These are phyloP conservation scores for Stomatorhinus ivindoensis DNA, from an alignment of 2,113 vertebrate species.

Conservation along the genomic window DNA sequence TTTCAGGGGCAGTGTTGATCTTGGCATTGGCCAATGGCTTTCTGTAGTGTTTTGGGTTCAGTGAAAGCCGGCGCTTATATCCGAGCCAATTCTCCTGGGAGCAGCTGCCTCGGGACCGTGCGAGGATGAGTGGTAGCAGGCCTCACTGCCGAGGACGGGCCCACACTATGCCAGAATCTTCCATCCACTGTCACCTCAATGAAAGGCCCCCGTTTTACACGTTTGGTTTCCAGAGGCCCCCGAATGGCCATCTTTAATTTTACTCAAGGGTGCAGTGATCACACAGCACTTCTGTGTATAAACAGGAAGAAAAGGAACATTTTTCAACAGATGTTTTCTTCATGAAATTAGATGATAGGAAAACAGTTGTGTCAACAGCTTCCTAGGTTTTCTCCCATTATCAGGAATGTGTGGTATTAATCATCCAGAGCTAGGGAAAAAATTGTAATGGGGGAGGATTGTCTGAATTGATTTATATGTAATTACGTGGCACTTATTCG, in stretches of 20 bases:
- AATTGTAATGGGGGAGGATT: not conserved
- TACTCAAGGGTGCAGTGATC: not conserved
- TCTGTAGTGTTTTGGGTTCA: conserved; percentile 12
- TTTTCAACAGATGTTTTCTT: not conserved
- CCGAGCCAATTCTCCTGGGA: not conserved
- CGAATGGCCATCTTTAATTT: not conserved
- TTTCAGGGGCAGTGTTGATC: conserved; percentile 2
- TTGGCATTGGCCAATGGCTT: not conserved
- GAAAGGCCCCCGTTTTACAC: not conserved
- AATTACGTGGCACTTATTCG: not conserved
- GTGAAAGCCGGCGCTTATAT: not conserved
- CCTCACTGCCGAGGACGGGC: not conserved
- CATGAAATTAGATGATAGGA: not conserved
- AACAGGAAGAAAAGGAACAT: not conserved
- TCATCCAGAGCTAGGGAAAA: not conserved
- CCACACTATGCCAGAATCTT: not conserved
- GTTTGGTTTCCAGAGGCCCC: not conserved
- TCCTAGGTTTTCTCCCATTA: not conserved
- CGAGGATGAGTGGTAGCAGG: not conserved
- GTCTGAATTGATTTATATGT: not conserved
- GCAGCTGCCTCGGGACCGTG: not conserved
- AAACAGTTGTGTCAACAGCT: not conserved
- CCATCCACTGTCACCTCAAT: not conserved
- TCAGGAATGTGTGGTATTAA: not conserved
- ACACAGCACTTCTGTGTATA: not conserved